Conservation (phyloP, 2,797 vertebrate genomes). For the Oreochromis grahami region DNA sequence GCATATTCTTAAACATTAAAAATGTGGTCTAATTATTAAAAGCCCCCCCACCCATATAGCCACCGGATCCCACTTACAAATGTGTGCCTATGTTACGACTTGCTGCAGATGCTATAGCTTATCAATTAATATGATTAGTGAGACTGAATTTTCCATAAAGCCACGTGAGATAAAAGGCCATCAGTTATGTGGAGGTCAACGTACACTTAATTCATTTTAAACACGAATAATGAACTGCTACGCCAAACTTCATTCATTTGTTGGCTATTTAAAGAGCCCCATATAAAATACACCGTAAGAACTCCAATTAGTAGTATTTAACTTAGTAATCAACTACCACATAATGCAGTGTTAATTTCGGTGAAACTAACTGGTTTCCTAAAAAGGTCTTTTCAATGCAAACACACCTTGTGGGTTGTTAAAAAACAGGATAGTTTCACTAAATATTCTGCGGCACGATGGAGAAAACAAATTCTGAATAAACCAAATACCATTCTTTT, state of each 20-base stretch:
- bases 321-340: background rate
- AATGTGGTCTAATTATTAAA: too few relatives aligned
- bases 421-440: background rate
- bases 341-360: background rate
- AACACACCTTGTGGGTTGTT: background rate
- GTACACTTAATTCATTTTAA: background rate
- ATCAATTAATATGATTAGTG: background rate
- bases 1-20: background rate
- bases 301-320: background rate
- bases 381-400: background rate
- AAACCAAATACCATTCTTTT: fast-evolving
- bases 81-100: background rate
- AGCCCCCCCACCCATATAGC: background rate
- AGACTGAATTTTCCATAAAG: background rate
- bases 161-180: background rate
- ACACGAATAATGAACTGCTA: background rate
- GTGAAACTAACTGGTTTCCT: background rate
- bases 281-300: background rate
- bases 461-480: background rate
- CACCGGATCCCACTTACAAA: background rate
- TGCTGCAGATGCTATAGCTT: background rate
- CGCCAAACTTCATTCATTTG: background rate
- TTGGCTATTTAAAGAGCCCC: background rate
- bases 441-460: background rate
- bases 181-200: background rate